phyloP scores from a whole-genome alignment of 2,888 invertebrate genomes.

The Leucophenga montana region DNA sequence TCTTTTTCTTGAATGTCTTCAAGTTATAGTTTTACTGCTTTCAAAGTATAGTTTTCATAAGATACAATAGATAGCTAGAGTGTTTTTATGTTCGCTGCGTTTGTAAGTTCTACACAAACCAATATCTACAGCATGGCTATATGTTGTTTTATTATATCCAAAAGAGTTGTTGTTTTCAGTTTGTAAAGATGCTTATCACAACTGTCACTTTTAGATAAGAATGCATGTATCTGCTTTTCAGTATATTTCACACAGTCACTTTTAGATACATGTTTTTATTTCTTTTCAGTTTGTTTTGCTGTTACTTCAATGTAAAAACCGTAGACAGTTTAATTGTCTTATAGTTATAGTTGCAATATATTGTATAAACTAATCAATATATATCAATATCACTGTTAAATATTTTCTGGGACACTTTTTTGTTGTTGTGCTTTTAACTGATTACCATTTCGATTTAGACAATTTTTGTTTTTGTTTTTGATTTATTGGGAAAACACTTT shows the following conservation, averaged over 20 bases:
- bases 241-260: neutral
- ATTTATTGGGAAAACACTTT: slow-evolving; percentile 4
- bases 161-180: neutral
- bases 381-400: neutral
- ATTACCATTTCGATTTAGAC: slow-evolving; percentile 4
- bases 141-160: slow-evolving; percentile 5
- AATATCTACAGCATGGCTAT: no score
- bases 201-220: slow-evolving; percentile 3
- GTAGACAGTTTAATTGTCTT: no score
- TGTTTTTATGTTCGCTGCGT: no score
- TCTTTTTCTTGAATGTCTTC: no score
- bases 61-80: no score
- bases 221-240: neutral
- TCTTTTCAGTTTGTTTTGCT: neutral
- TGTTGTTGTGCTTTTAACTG: neutral
- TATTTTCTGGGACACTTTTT: slow-evolving; percentile 2
- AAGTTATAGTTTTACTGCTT: no score
- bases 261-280: neutral
- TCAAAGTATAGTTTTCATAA: no score
- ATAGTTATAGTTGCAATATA: neutral
- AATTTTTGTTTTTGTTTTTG: no score
- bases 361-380: slow-evolving; percentile 10
- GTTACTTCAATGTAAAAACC: neutral
- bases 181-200: slow-evolving; percentile 17
- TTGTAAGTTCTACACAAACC: no score